Evolutionary conservation across 2,888 invertebrate genomes (phyloP).

Genomic region (Plebejus argus): DNA sequence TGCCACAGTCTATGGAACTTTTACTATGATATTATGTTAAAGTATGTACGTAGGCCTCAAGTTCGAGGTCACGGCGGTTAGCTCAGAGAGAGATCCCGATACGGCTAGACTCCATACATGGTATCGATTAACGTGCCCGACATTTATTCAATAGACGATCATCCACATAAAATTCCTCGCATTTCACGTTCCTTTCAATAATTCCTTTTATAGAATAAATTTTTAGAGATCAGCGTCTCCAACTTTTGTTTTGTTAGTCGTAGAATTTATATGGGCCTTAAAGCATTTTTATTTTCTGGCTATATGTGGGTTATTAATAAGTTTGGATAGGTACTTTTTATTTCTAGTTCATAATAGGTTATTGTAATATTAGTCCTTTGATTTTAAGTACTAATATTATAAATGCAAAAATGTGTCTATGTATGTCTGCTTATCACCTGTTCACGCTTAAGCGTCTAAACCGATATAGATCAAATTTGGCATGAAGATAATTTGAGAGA

Average conservation of each 20-base stretch:
- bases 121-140: constrained; percentile 2
- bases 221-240: neutral
- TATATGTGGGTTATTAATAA: too few species aligned
- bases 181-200: constrained; percentile 3
- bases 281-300: too few species aligned
- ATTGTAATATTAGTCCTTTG: too few species aligned
- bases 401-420: too few species aligned
- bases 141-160: neutral
- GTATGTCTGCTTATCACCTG: too few species aligned
- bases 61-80: constrained; percentile 23
- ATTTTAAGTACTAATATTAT: too few species aligned
- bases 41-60: constrained; percentile 12
- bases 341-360: too few species aligned
- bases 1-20: neutral
- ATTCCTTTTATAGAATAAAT: neutral
- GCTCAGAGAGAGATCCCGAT: constrained; percentile 13
- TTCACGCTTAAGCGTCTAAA: too few species aligned
- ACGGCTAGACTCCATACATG: constrained; percentile 18
- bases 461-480: too few species aligned
- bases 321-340: too few species aligned
- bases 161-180: constrained; percentile 1
- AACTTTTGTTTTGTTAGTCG: neutral
- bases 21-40: neutral
- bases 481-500: too few species aligned
- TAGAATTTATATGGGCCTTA: too few species aligned